These are phyloP conservation scores for Lepus timidus DNA, from an alignment of 2,113 vertebrate species.

Conservation along the genomic window DNA sequence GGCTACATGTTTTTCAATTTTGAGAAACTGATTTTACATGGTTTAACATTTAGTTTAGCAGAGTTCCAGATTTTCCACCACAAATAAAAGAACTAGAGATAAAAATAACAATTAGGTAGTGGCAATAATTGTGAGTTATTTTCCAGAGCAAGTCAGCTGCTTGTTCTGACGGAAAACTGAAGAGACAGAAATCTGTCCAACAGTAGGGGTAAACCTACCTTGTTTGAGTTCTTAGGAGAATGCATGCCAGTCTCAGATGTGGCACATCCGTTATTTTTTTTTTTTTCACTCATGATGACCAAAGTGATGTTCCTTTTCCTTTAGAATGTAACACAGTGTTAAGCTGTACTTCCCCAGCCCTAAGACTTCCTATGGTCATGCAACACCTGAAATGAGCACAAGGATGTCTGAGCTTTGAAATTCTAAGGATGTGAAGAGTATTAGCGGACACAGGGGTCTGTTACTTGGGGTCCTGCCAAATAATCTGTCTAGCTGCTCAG, in stretches of 20 bases:
- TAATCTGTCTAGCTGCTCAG: too few relatives aligned
- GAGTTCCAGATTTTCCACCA: not conserved
- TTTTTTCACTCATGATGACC: not conserved
- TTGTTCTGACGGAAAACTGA: not conserved
- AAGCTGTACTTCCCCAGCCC: not conserved
- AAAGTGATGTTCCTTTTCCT: not conserved
- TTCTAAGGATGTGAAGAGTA: not conserved
- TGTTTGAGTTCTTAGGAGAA: not conserved
- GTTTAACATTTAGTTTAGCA: not conserved
- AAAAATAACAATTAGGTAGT: not conserved
- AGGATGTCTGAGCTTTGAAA: not conserved
- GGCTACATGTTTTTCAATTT: not conserved
- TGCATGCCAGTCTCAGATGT: not conserved
- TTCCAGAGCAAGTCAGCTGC: not conserved
- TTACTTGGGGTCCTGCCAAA: too few relatives aligned
- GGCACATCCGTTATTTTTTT: not conserved
- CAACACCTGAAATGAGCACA: rapidly evolving
- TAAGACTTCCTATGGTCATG: too few relatives aligned
- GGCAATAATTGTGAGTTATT: not conserved
- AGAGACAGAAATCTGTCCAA: not conserved
- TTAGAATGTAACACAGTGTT: not conserved
- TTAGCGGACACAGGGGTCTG: too few relatives aligned
- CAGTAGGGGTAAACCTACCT: not conserved
- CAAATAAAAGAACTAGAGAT: conserved; percentile 1
- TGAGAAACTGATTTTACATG: not conserved